Evolutionary conservation across 2,797 vertebrate genomes (phyloP).

Genomic region (Phoxinus dragarum): DNA sequence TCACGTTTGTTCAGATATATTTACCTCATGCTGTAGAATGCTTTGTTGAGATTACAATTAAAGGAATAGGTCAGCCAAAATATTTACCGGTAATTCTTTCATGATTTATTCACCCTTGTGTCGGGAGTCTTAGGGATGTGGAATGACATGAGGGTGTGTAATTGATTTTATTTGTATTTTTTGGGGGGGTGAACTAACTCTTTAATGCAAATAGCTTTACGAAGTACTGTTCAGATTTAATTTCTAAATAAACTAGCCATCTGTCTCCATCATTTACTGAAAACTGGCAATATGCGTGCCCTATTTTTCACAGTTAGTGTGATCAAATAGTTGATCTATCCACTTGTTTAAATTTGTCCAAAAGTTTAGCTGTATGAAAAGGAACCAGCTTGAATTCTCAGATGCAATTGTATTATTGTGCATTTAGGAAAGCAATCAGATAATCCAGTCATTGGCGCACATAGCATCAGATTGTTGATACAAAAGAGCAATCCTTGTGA

Average conservation of each 20-base stretch:
- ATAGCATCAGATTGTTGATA: conserved; percentile 64
- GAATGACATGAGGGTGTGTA: background rate
- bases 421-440: conserved; percentile 36
- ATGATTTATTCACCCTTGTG: background rate
- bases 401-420: conserved; percentile 19
- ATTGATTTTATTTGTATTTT: background rate
- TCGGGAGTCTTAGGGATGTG: background rate
- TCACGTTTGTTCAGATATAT: background rate
- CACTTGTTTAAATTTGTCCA: background rate
- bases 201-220: background rate
- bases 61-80: background rate
- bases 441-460: conserved; percentile 65
- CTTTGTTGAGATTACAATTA: background rate
- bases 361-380: background rate
- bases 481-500: conserved; percentile 58
- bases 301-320: background rate
- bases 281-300: background rate
- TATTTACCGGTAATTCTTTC: background rate
- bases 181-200: background rate
- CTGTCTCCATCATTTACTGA: background rate
- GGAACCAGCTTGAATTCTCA: conserved; percentile 12
- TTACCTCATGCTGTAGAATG: background rate
- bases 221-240: background rate
- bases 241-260: background rate
- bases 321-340: background rate